Evolutionary conservation across 1,140 invertebrate species (phyloP).

Genomic region (Phymorhynchus buccinoides): DNA sequence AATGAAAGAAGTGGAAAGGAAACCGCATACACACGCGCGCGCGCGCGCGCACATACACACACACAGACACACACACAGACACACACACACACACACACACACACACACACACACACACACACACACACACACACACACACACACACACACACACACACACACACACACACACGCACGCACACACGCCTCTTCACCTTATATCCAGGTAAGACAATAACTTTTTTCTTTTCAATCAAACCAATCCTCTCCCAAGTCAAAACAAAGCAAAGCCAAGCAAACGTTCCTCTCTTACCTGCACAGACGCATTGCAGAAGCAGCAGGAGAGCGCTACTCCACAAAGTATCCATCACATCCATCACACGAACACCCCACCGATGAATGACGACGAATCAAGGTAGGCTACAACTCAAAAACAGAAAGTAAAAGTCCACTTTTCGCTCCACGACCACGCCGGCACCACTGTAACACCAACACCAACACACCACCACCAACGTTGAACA

Average conservation of each 20-base stretch:
- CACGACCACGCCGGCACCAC: neutral
- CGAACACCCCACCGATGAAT: too few species aligned
- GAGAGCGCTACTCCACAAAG: constrained; percentile 21
- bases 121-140: too few species aligned
- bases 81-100: neutral
- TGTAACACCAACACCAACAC: neutral
- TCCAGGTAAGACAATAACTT: neutral
- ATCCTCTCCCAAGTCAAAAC: too few species aligned
- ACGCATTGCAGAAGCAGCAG: constrained; percentile 13
- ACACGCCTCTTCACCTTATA: neutral
- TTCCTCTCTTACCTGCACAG: neutral
- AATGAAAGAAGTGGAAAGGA: neutral
- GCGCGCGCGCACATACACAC: neutral
- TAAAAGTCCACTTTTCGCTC: neutral
- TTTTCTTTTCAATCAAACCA: neutral
- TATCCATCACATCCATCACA: constrained; percentile 22
- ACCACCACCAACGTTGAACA: neutral
- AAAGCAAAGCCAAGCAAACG: too few species aligned
- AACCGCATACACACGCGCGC: neutral
- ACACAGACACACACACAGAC: too few species aligned
- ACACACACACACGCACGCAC: neutral
- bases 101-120: constrained; percentile 3
- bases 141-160: neutral
- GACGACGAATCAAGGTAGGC: too few species aligned
- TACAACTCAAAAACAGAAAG: too few species aligned